These are phyloP conservation scores for Embiotoca jacksoni DNA, from an alignment of 2,113 vertebrate species.

Conservation along the genomic window DNA sequence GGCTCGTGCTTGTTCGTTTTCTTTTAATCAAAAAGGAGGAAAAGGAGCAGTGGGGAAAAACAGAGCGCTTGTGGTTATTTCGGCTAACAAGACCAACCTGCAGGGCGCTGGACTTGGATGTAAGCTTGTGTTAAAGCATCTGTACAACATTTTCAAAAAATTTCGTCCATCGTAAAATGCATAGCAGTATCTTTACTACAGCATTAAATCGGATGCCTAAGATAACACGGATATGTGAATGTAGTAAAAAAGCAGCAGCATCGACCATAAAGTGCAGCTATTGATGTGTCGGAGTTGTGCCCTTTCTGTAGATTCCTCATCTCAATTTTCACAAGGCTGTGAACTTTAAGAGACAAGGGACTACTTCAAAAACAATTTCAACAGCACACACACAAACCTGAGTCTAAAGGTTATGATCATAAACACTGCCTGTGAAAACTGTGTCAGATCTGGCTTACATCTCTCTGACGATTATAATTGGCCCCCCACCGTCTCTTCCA, in stretches of 20 bases:
- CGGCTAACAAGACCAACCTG: conserved; percentile 3
- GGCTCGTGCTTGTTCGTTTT: conserved; percentile 63
- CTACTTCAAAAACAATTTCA: conserved; percentile 37
- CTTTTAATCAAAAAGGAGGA: conserved; percentile 76
- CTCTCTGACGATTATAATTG: conserved; percentile 26
- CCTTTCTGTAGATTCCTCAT: conserved; percentile 27
- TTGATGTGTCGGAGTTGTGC: conserved; percentile 23
- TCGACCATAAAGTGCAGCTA: conserved; percentile 22
- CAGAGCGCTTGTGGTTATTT: conserved; percentile 23
- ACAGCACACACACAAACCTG: conserved; percentile 4
- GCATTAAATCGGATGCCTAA: conserved; percentile 16
- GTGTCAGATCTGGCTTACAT: conserved; percentile 22
- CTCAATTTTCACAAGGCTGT: conserved; percentile 51
- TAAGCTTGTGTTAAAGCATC: neutral
- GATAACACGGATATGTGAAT: conserved; percentile 18
- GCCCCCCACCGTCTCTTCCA: conserved; percentile 11
- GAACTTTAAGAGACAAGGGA: conserved; percentile 47
- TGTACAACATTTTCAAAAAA: conserved; percentile 2
- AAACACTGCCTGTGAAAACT: neutral
- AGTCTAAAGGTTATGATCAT: conserved; percentile 19
- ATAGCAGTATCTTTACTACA: neutral
- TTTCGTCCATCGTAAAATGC: conserved; percentile 1
- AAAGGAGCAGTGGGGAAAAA: conserved; percentile 62
- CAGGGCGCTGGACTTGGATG: conserved; percentile 1
- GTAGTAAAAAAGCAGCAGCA: conserved; percentile 28